Evolutionary conservation across 2,113 vertebrate genomes (phyloP), one percentile per base, ranked within the genome.

Genomic region (Pseudopodoces humilis): DNA sequence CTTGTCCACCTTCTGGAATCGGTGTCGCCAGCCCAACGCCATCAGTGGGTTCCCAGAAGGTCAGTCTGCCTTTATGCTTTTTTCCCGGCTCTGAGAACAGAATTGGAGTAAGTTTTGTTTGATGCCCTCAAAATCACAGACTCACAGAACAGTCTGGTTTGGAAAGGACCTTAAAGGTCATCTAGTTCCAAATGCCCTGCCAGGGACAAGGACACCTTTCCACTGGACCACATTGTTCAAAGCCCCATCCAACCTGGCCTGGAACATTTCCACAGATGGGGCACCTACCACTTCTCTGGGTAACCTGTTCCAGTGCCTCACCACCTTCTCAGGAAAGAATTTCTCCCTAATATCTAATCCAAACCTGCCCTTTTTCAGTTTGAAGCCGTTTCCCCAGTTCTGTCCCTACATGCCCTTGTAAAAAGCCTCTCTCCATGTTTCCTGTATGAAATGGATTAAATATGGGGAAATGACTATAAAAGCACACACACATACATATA

Each of bases 1-100:
- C 52, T 22, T 1, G 9, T 0, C 17, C 22, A 0, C 25, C 46
- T 3, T 15, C n/a, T 11, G 33, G 6, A 37, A 5, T 43, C 23
- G 3, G 15, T 1, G 8, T 3, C 65, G 9, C 5, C 62, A 1
- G 39, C 3, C 16, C 62, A 37, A 11, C 24, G 2, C 7, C 7
- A 1, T 6, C 1, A 0, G 3, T 6, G 15, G 11, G 63, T 24
- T 70, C 33, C 50, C 8, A 14, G 33, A 46, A 75, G 17, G 13
- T 39, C 80, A 31, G 0, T n/a, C 19, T 50, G 15, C 3, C 8
- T 37, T 60, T 12, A 2, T 5, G 16, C 4, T 6, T 10, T 11
- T 3, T 4, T 6, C 20, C 30, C 2, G 0, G 24, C 11, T 7
- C 10, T 27, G 31, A 58, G 31, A 53, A 25, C 2, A 23, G 53